phyloP scores from a whole-genome alignment of 2,888 invertebrate species.

The Drosophila suboccidentalis region DNA sequence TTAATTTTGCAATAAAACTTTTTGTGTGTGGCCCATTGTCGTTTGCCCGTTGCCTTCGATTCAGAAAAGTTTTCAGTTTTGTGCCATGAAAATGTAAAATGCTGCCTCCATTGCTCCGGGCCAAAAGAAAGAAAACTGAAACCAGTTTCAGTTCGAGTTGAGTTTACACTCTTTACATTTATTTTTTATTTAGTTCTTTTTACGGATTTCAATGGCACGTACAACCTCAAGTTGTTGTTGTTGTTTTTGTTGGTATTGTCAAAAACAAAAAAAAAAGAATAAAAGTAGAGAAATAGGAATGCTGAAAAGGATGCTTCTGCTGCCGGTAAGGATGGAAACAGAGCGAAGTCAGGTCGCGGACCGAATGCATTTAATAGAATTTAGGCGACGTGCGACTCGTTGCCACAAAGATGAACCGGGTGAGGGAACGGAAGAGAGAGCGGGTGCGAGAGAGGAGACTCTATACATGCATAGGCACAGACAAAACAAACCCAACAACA shows the following conservation, averaged over 20 bases:
- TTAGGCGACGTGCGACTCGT: conserved; percentile 44
- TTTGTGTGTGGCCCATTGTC: conserved; percentile 43
- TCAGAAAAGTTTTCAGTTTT: conserved; percentile 68
- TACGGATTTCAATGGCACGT: conserved; percentile 77
- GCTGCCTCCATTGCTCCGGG: conserved; percentile 21
- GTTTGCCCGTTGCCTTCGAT: conserved; percentile 32
- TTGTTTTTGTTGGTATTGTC: conserved; percentile 28
- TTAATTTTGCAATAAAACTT: conserved; percentile 42
- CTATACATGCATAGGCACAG: conserved; percentile 36
- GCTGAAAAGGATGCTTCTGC: conserved; percentile 64
- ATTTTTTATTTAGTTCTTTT: conserved; percentile 48
- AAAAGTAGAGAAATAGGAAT: conserved; percentile 58
- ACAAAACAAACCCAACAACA: conserved; percentile 25
- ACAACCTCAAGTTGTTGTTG: conserved; percentile 50
- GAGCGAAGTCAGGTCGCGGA: conserved; percentile 16
- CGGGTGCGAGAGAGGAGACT: background rate
- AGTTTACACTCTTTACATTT: conserved; percentile 60
- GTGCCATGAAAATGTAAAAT: conserved; percentile 73
- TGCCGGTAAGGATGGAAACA: conserved; percentile 24
- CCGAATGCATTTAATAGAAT: conserved; percentile 57
- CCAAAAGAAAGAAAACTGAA: conserved; percentile 66
- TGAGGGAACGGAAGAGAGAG: background rate
- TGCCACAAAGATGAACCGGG: background rate
- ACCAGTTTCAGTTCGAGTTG: conserved; percentile 64
- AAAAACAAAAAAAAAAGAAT: conserved; percentile 24